A percentile compares a stretch with the other conserved stretches of the same genome.
These are phyloP conservation scores for Microtus richardsoni DNA, from an alignment of 2,113 vertebrate species.

Conservation along the genomic window DNA sequence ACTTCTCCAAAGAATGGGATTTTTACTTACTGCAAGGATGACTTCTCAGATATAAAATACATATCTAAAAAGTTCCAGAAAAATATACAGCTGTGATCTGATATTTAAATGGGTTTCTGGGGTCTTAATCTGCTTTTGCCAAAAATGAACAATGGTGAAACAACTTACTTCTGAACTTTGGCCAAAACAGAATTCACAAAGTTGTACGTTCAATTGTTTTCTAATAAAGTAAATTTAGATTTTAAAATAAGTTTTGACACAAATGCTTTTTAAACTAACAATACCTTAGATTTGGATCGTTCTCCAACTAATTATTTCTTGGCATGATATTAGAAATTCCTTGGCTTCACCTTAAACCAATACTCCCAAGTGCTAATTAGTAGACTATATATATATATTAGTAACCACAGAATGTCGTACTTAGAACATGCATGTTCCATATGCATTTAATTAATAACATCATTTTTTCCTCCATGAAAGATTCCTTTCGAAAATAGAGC, in stretches of 20 bases:
- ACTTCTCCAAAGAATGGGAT: not conserved
- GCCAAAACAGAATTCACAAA: conserved; percentile 45
- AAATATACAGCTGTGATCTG: not conserved
- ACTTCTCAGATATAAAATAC: not conserved
- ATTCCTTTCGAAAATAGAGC: conserved; percentile 34
- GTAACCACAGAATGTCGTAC: conserved; percentile 73
- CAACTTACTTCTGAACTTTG: conserved; percentile 40
- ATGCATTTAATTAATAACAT: conserved; percentile 48
- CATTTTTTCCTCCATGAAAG: conserved; percentile 63
- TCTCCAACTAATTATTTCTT: conserved; percentile 83
- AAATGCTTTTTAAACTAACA: conserved; percentile 70
- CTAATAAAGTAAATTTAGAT: conserved; percentile 66
- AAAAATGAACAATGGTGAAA: conserved; percentile 56
- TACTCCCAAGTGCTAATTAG: conserved; percentile 86
- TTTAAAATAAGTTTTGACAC: conserved; percentile 76
- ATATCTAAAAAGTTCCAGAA: conserved; percentile 7
- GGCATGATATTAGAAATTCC: conserved; percentile 80
- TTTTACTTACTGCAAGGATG: conserved; percentile 29
- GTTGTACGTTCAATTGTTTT: conserved; percentile 35
- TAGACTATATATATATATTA: conserved; percentile 81
- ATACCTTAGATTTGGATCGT: conserved; percentile 66
- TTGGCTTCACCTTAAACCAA: conserved; percentile 85
- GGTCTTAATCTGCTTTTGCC: conserved; percentile 13
- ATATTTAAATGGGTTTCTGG: not conserved
- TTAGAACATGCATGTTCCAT: conserved; percentile 73